Conservation (phyloP, 2,113 vertebrate genomes). For the Nothoprocta perdicaria region DNA sequence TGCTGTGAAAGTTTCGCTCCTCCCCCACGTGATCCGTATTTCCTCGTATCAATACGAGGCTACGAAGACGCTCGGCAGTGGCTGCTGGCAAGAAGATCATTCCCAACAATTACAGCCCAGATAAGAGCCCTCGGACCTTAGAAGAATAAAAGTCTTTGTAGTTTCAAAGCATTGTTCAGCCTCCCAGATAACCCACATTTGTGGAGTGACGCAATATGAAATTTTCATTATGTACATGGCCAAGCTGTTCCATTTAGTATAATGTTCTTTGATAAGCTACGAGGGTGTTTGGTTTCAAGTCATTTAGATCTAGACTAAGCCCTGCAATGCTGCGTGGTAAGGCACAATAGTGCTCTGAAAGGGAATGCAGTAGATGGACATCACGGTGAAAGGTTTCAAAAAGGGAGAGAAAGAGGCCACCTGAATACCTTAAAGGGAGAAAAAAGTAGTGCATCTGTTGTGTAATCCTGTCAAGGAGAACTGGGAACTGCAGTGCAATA, state of each 20-base stretch:
- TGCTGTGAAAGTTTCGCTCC: background rate
- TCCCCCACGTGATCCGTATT: background rate
- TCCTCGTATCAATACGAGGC: conserved; percentile 1
- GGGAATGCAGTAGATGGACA: fast-evolving
- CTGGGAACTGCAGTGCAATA: background rate
- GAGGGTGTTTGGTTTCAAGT: background rate
- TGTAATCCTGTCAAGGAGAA: background rate
- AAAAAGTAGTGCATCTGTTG: background rate
- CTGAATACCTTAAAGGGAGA: background rate
- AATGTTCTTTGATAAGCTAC: conserved; percentile 17
- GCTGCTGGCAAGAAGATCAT: conserved; percentile 30
- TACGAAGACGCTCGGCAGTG: background rate
- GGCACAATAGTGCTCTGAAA: background rate
- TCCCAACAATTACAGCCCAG: background rate
- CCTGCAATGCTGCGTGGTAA: background rate
- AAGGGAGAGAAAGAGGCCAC: background rate
- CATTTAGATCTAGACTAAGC: background rate
- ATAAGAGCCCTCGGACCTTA: conserved; percentile 11
- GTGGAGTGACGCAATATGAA: background rate
- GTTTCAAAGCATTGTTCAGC: conserved; percentile 9
- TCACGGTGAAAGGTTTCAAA: background rate
- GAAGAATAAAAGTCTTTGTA: conserved; percentile 46
- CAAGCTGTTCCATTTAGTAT: background rate
- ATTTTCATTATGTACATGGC: background rate
- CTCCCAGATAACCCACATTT: background rate